phyloP scores from a whole-genome alignment of 1,140 invertebrate genomes.

The Lasaia peninsularis region DNA sequence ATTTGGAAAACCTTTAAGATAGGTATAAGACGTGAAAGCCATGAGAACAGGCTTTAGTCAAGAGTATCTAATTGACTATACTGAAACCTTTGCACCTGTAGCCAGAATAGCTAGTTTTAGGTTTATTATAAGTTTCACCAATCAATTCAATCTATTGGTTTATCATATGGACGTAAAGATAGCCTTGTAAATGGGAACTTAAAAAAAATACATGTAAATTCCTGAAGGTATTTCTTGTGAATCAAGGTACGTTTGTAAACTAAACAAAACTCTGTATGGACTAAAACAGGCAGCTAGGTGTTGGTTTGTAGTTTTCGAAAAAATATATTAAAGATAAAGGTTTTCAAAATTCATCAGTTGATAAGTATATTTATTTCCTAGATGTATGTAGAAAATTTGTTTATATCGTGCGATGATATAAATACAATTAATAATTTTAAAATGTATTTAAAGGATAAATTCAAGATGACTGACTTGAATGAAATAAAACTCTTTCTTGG shows the following conservation, averaged over 20 bases:
- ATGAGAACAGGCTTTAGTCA: constrained; percentile 29
- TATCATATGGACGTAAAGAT: constrained; percentile 33
- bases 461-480: constrained; percentile 22
- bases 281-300: constrained; percentile 31
- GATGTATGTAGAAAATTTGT: constrained; percentile 22
- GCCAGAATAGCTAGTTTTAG: constrained; percentile 25
- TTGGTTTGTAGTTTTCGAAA: constrained; percentile 23
- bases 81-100: constrained; percentile 28
- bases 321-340: constrained; percentile 4
- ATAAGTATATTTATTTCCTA: constrained; percentile 22
- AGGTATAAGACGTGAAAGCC: constrained; percentile 22
- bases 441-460: constrained; percentile 17
- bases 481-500: constrained; percentile 24
- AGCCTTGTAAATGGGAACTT: constrained; percentile 27
- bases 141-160: constrained; percentile 30
- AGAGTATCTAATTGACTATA: constrained; percentile 21
- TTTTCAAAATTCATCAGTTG: constrained; percentile 24
- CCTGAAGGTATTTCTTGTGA: constrained; percentile 21
- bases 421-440: constrained; percentile 22
- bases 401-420: constrained; percentile 17
- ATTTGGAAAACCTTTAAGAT: constrained; percentile 33
- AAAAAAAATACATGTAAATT: constrained; percentile 26
- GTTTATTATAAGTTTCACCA: constrained; percentile 28
- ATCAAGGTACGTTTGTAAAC: constrained; percentile 23
- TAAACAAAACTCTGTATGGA: constrained; percentile 29